phyloP scores from a whole-genome alignment of 2,797 vertebrate genomes.

The Hephaestus fuliginosus region DNA sequence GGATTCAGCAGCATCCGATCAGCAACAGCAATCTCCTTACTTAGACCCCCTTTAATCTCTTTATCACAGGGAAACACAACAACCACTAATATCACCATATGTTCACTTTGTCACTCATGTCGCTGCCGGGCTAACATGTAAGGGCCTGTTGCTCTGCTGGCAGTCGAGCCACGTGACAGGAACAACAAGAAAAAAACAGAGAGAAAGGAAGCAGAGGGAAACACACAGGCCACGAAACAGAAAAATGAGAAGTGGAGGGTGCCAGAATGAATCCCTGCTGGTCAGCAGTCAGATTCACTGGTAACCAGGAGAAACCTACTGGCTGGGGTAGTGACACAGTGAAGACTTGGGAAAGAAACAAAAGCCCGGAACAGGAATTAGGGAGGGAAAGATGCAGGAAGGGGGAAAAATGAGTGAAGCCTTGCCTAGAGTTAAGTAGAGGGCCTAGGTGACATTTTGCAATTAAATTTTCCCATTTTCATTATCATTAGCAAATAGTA shows the following conservation, averaged over 20 bases:
- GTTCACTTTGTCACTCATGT: not conserved
- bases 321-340: conserved; percentile 25
- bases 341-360: not conserved
- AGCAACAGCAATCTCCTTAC: conserved; percentile 37
- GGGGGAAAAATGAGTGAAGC: conserved; percentile 25
- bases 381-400: not conserved
- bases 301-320: conserved; percentile 25
- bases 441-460: not conserved
- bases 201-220: not conserved
- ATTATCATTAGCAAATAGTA: not conserved
- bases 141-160: conserved; percentile 40
- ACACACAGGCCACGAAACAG: not conserved
- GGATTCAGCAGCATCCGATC: conserved; percentile 25
- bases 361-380: not conserved
- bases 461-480: conserved; percentile 24
- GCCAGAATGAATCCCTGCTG: conserved; percentile 40
- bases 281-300: conserved; percentile 25
- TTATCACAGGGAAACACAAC: conserved; percentile 15
- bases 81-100: not conserved
- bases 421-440: conserved; percentile 21
- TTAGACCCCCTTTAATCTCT: conserved; percentile 47
- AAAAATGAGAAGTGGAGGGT: not conserved
- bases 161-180: conserved; percentile 18
- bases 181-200: not conserved
- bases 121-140: conserved; percentile 44